Base-by-base conservation (phyloP, 2,888 invertebrate genomes). In the Nomada flava region DNA sequence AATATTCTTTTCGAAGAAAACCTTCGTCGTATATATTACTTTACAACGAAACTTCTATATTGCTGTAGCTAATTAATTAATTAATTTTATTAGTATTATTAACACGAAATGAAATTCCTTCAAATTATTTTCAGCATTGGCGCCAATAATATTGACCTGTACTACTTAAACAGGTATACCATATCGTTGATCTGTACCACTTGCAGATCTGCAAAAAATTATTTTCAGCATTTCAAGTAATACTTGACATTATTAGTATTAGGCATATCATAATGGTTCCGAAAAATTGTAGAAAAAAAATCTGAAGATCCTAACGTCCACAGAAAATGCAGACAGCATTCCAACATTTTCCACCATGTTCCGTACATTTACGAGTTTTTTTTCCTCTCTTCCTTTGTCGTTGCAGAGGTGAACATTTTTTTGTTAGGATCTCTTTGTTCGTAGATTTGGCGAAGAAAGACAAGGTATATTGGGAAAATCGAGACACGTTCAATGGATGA, bases 361-460 rank as follows among this genome's bases (percentile, higher is more conserved):
- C 62, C 69, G 59, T 73, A 60, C 69, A 80, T 81, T 81, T 74
- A 81, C 81, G 80, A 69, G 20, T 53, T 26, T 7, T 57, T 63
- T 53, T 26, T 29, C 52, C 10, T 2, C 29, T 11, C n/a, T 52
- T 52, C 18, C 26, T 52, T 29, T 50, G 18, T 18, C 18, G 18
- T 23, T 15, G 13, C 29, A 23, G 29, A n/a, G 70, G 29, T 50
- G 60, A 50, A 52, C 23, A 71, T 60, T 71, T 60, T 52, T 71
- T 26, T 9, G 29, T 60, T 18, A 18, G 18, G 2, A 18, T 36
- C 18, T 20, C 36, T 60, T 71, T 71, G 60, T 71, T 60, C 70
- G 50, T n/a, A 7, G n/a, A 57, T 15, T 44, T 23, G 50, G 60
- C 20, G 60, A 71, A 60, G 47, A 60, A 71, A 50, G 50, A 15